Percentiles rank a stretch among this genome's conserved stretches.
These are phyloP conservation scores for Prenolepis imparis DNA, from an alignment of 2,888 invertebrate genomes.

Conservation along the genomic window DNA sequence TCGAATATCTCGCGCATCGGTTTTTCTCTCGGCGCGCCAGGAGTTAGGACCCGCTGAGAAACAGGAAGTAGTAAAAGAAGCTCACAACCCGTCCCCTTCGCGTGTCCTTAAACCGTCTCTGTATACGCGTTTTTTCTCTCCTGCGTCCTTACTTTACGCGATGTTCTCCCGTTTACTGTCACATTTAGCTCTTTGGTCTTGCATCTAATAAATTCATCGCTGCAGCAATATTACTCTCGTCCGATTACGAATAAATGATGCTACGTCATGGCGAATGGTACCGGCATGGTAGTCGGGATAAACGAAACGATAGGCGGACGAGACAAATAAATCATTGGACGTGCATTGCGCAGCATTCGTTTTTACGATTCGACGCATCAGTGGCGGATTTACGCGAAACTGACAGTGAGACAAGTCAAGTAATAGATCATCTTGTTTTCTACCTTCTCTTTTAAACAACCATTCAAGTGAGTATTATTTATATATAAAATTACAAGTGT, in stretches of 20 bases:
- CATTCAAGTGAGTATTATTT: not conserved
- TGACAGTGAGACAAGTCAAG: conserved; percentile 13
- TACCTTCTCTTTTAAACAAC: not conserved
- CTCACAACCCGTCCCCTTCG: conserved; percentile 46
- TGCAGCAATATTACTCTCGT: conserved; percentile 37
- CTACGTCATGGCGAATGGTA: not conserved
- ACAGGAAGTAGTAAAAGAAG: conserved; percentile 79
- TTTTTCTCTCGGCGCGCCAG: conserved; percentile 66
- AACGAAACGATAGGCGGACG: conserved; percentile 45
- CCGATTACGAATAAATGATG: conserved; percentile 54
- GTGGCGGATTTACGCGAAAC: conserved; percentile 15
- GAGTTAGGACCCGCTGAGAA: conserved; percentile 68
- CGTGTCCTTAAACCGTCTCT: conserved; percentile 44
- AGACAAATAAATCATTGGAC: conserved; percentile 52
- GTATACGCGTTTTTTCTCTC: conserved; percentile 32
- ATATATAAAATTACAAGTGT: not conserved
- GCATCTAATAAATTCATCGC: conserved; percentile 39
- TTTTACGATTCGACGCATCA: conserved; percentile 43
- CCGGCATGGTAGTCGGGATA: conserved; percentile 5
- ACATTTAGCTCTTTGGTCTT: conserved; percentile 13
- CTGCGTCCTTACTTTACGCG: conserved; percentile 46
- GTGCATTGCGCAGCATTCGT: conserved; percentile 23
- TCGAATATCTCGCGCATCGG: conserved; percentile 71
- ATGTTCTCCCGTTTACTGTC: conserved; percentile 50
- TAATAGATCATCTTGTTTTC: conserved; percentile 29